These are phyloP conservation scores for Oophaga sylvatica DNA, from an alignment of 2,797 vertebrate genomes.

Conservation along the genomic window DNA sequence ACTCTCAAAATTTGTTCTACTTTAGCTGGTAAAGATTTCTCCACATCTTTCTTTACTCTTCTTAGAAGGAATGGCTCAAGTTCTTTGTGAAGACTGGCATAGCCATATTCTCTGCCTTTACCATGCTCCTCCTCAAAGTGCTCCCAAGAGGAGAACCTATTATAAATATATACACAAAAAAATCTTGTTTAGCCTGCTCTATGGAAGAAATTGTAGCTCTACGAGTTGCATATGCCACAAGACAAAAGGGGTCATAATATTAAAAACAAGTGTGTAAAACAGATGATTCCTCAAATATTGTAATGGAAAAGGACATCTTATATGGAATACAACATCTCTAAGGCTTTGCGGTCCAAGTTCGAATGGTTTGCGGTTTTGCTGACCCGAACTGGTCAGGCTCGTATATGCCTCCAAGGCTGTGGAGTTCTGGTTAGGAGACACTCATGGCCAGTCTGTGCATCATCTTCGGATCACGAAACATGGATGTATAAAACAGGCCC, in stretches of 20 bases:
- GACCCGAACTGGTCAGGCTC: too few relatives aligned
- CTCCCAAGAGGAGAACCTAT: conserved; percentile 97
- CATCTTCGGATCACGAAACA: too few relatives aligned
- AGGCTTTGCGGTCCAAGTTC: too few relatives aligned
- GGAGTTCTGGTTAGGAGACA: too few relatives aligned
- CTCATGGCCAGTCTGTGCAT: too few relatives aligned
- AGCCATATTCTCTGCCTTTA: conserved; percentile 94
- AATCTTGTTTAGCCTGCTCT: not conserved
- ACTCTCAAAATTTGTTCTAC: conserved; percentile 97
- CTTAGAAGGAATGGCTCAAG: conserved; percentile 95
- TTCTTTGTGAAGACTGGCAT: conserved; percentile 96
- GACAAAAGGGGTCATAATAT: not conserved
- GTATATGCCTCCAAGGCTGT: too few relatives aligned
- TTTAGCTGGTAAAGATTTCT: conserved; percentile 97
- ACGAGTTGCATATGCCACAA: not conserved
- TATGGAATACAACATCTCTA: too few relatives aligned
- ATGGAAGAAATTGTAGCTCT: not conserved
- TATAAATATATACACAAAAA: not conserved
- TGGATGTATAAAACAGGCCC: too few relatives aligned
- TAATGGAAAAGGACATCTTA: too few relatives aligned
- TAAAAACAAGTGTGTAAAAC: too few relatives aligned
- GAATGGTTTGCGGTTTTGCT: too few relatives aligned
- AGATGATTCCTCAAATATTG: too few relatives aligned
- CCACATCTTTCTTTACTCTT: conserved; percentile 97
- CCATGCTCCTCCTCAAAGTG: conserved; percentile 96